Evolutionary conservation across 2,113 vertebrate species (phyloP).

Genomic region (Poecile atricapillus): DNA sequence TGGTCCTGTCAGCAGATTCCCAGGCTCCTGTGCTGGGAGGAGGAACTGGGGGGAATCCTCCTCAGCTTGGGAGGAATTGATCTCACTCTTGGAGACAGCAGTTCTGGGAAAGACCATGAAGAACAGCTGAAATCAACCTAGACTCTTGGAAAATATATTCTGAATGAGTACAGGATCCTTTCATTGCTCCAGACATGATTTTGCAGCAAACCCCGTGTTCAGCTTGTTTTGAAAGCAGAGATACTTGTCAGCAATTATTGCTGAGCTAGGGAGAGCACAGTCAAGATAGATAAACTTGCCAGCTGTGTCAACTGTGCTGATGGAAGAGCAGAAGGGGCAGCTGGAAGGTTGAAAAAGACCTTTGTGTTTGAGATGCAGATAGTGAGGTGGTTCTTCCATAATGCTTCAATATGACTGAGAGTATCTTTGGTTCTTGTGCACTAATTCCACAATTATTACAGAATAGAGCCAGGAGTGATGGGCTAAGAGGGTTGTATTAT

Average conservation of each 20-base stretch:
- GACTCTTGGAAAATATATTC: not conserved
- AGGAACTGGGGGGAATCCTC: not conserved
- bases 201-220: not conserved
- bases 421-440: not conserved
- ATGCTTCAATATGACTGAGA: not conserved
- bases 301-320: not conserved
- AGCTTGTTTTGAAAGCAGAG: slow-evolving; percentile 13
- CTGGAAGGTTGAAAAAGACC: not conserved
- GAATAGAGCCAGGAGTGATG: not conserved
- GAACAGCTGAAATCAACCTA: not conserved
- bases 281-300: slow-evolving; percentile 27
- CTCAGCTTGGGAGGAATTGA: not conserved
- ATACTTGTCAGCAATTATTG: slow-evolving; percentile 11
- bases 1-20: not conserved
- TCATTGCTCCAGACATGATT: not conserved
- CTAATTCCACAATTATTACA: not conserved
- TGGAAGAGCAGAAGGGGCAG: slow-evolving; percentile 14
- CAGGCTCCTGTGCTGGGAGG: not conserved
- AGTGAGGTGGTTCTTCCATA: not conserved
- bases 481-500: not conserved
- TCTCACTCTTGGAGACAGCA: not conserved
- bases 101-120: not conserved
- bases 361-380: not conserved
- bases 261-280: slow-evolving; percentile 1
- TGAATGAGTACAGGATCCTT: not conserved